Base-by-base conservation (phyloP, 2,797 vertebrate species). In the Coregonus suidteri region DNA sequence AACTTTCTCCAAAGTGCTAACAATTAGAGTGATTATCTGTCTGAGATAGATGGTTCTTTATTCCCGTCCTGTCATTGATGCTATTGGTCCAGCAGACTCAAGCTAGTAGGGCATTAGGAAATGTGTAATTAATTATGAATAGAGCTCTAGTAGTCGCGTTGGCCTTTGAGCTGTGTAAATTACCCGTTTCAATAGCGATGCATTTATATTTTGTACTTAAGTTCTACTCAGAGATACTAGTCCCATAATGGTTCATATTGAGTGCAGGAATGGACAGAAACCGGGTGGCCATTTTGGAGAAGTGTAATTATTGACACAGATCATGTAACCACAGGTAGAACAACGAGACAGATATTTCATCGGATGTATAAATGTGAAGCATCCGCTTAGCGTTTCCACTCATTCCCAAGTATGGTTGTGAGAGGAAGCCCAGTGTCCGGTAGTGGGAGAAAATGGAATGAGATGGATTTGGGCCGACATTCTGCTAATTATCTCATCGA, bases 21-120 rank as follows among this genome's bases (percentile, higher is more conserved):
- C 82, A 83, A 89, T 86, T 89, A 84, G 80, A 81, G 68, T 83
- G 82, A 85, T 86, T 90, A 75, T 86, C 71, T 82, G 79, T 79
- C 73, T 82, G 79, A 79, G 77, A 80, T 82, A 80, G 67, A 77
- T 0, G 16, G 77, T 34, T 34, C 18, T 9, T 73, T 15, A 16
- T 6, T 68, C 31, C 66, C 82, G 71, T 25, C 67, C 34, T 77
- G 15, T 59, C 41, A 78, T 78, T 16, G 74, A 72, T 4, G 52
- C 76, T 78, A 77, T 71, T 82, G 56, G 75, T 83, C 68, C 35
- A 25, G 70, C 70, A 59, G 56, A 59, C n/a, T 59, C 78, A 62
- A 30, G 13, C 64, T 67, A 76, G 79, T 74, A 52, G 59, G 30
- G 70, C 41, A 16, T 67, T 25, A 34, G 20, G 62, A 54, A 54